Percentiles rank a stretch among this genome's conserved stretches.
phyloP scores from a whole-genome alignment of 2,797 vertebrate species.

The Amazona ochrocephala region DNA sequence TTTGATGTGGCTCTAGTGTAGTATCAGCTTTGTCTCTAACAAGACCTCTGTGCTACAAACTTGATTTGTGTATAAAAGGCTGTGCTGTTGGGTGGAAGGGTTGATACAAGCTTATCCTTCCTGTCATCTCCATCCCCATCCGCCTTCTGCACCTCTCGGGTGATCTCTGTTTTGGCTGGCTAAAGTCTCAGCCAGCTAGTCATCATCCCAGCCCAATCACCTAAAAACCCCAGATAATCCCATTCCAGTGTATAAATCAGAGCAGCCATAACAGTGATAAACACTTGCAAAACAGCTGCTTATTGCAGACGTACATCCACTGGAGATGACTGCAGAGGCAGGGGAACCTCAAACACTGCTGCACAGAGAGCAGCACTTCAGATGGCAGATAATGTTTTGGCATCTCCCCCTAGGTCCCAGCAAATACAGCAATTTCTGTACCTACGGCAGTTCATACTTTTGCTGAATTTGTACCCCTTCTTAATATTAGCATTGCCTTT shows the following conservation, averaged over 20 bases:
- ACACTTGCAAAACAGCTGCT: not conserved
- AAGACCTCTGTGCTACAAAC: not conserved
- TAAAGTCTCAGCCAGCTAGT: not conserved
- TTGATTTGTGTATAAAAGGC: conserved; percentile 10
- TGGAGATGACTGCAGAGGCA: not conserved
- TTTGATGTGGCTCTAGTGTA: conserved; percentile 58
- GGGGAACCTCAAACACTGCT: not conserved
- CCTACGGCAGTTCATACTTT: not conserved
- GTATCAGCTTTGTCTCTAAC: conserved; percentile 45
- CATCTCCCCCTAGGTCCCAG: not conserved
- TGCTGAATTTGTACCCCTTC: not conserved
- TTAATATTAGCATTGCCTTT: not conserved
- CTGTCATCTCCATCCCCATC: not conserved
- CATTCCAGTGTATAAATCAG: conserved; percentile 16
- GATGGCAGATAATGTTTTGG: not conserved
- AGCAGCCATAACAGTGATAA: not conserved
- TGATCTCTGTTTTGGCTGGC: not conserved
- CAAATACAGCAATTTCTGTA: not conserved
- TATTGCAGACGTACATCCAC: not conserved
- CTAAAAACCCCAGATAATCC: not conserved
- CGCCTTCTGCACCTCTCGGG: not conserved
- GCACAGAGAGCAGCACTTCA: not conserved
- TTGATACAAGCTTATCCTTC: conserved; percentile 13
- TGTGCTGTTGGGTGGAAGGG: not conserved
- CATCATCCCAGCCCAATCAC: not conserved